phyloP scores from a whole-genome alignment of 2,888 invertebrate species.

The Chymomyza amoena region DNA sequence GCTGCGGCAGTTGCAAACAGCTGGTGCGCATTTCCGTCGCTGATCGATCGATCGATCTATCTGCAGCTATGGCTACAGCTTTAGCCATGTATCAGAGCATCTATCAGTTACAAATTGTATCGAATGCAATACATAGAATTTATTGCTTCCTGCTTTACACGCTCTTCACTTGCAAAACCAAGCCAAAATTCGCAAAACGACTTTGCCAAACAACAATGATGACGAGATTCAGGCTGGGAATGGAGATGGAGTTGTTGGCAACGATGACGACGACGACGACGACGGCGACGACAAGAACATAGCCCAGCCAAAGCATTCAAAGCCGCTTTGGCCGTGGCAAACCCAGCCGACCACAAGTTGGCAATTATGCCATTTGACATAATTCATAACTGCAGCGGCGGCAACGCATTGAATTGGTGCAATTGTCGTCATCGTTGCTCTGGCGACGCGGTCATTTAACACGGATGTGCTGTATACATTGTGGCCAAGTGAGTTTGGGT shows the following conservation, averaged over 20 bases:
- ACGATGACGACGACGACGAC: constrained; percentile 2
- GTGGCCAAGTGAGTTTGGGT: neutral
- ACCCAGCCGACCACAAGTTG: constrained; percentile 33
- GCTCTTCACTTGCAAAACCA: constrained; percentile 16
- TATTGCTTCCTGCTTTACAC: constrained; percentile 74
- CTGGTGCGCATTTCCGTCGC: constrained; percentile 61
- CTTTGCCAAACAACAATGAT: constrained; percentile 29
- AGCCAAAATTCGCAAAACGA: constrained; percentile 24
- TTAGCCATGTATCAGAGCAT: constrained; percentile 26
- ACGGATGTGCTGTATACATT: neutral
- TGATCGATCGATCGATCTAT: constrained; percentile 14
- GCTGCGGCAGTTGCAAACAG: constrained; percentile 23
- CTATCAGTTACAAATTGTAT: constrained; percentile 75
- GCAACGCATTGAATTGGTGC: constrained; percentile 10
- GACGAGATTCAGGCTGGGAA: constrained; percentile 24
- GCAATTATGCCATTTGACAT: constrained; percentile 76
- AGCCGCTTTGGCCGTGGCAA: neutral
- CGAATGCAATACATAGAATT: constrained; percentile 74
- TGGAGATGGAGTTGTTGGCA: too few species aligned
- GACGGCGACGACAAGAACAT: neutral
- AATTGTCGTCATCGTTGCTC: constrained; percentile 4
- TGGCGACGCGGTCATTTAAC: neutral
- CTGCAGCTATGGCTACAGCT: constrained; percentile 31
- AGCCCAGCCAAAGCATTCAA: neutral
- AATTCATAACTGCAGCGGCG: constrained; percentile 66